Evolutionary conservation across 2,113 vertebrate species (phyloP), one percentile per base, ranked within the genome.

Genomic region (Trematomus loennbergii): DNA sequence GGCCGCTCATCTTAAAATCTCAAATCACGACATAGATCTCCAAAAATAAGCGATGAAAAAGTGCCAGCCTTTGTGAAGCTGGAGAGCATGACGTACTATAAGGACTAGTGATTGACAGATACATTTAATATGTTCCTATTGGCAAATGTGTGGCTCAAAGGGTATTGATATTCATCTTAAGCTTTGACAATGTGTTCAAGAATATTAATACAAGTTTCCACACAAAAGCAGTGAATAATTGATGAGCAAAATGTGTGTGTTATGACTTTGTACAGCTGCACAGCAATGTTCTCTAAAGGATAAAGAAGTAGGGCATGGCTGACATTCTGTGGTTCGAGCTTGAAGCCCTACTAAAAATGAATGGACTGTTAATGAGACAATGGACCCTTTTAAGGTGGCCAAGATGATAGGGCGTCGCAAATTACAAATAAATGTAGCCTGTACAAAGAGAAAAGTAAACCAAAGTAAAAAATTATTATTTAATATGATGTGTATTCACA

Each of bases 331-430:
- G 78, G 85, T 71, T 83, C 72, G 79, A 61, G 68, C 87, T 86
- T 73, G 57, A 78, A 91, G 82, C 78, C 66, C 20, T 80, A 61
- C 60, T 76, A 67, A 93, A 92, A 91, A 88, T 79, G 75, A 83
- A 84, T 73, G 48, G 75, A 67, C 80, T 71, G 89, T 87, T 93
- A 92, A 87, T 68, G 81, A 83, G 77, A 66, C 75, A 77, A 90
- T 73, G 62, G 81, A 87, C 75, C 70, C 68, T 74, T 88, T 88
- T 59, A 40, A 40, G 91, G 82, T 88, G 85, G 84, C 85, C 86
- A 63, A 76, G 82, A 78, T 86, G 88, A 91, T 87, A 81, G 68
- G 65, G 82, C 85, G 86, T 82, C 88, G 92, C 84, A 91, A 90
- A 81, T 68, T 73, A 68, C 60, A 60, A 83, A 79, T 71, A 82